A percentile compares a stretch with the other conserved stretches of the same genome.
phyloP scores from a whole-genome alignment of 2,113 vertebrate genomes.

The Microtus ochrogaster region DNA sequence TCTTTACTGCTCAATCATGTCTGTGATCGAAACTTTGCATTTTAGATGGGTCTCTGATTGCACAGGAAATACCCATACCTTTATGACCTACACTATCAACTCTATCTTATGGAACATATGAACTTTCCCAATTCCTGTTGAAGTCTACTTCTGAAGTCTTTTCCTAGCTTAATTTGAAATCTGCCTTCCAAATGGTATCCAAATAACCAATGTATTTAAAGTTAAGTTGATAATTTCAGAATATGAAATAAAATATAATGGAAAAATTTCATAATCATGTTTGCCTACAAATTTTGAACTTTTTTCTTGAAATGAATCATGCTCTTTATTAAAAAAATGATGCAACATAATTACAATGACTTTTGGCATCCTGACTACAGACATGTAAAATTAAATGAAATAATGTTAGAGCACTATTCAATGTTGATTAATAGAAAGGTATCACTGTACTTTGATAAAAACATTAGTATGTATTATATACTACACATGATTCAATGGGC shows the following conservation, averaged over 20 bases:
- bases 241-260: conserved; percentile 16
- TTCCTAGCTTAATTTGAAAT: not conserved
- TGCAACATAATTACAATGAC: not conserved
- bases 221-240: not conserved
- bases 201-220: conserved; percentile 20
- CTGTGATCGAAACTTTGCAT: not conserved
- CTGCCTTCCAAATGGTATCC: conserved; percentile 32
- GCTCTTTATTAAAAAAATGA: conserved; percentile 6
- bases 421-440: conserved; percentile 5
- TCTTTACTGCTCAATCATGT: not conserved
- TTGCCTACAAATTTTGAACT: not conserved
- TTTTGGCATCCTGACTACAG: conserved; percentile 15
- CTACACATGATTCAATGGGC: not conserved
- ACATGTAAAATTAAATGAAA: conserved; percentile 20
- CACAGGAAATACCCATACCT: not conserved
- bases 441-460: not conserved
- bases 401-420: not conserved
- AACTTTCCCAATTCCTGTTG: rapidly evolving
- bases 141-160: not conserved
- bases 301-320: conserved; percentile 41
- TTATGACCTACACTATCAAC: not conserved
- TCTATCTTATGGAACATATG: not conserved
- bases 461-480: not conserved
- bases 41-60: not conserved
- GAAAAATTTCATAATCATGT: not conserved